Evolutionary conservation across 2,888 invertebrate species (phyloP).

Genomic region (Linnaemya vulpina): DNA sequence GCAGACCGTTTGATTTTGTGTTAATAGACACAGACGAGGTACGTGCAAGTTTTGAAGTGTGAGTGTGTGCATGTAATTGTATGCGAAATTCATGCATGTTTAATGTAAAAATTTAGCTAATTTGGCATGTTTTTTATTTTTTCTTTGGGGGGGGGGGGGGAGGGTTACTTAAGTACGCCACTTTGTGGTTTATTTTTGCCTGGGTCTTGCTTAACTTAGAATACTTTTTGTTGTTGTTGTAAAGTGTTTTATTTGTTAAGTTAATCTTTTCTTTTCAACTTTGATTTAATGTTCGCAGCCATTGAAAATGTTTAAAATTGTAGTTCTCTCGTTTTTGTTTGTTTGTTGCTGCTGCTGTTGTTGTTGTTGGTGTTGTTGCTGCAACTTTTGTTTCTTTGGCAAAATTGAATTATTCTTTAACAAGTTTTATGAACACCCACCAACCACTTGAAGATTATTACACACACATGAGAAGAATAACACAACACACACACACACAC

Average conservation of each 20-base stretch:
- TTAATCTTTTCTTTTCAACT: slow-evolving; percentile 21
- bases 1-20: slow-evolving; percentile 51
- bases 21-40: slow-evolving; percentile 22
- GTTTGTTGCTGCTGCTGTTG: not conserved
- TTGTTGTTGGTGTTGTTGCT: not conserved
- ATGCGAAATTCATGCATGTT: slow-evolving; percentile 3
- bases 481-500: not conserved
- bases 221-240: not conserved
- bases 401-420: slow-evolving; percentile 48
- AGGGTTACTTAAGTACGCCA: slow-evolving; percentile 10
- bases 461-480: not conserved
- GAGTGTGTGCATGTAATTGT: not conserved
- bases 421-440: slow-evolving; percentile 27
- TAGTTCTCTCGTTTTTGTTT: not conserved
- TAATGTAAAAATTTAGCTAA: slow-evolving; percentile 22
- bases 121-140: not conserved
- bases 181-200: not conserved
- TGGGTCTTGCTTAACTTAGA: slow-evolving; percentile 14
- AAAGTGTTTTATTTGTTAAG: slow-evolving; percentile 17
- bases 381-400: not conserved
- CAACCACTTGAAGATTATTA: slow-evolving; percentile 32
- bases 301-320: slow-evolving; percentile 45
- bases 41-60: not conserved
- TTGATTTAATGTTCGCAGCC: slow-evolving; percentile 50
- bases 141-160: too few species aligned